Evolutionary conservation across 2,113 vertebrate species (phyloP), one percentile per base, ranked within the genome.

Genomic region (Typhlomys cinereus): DNA sequence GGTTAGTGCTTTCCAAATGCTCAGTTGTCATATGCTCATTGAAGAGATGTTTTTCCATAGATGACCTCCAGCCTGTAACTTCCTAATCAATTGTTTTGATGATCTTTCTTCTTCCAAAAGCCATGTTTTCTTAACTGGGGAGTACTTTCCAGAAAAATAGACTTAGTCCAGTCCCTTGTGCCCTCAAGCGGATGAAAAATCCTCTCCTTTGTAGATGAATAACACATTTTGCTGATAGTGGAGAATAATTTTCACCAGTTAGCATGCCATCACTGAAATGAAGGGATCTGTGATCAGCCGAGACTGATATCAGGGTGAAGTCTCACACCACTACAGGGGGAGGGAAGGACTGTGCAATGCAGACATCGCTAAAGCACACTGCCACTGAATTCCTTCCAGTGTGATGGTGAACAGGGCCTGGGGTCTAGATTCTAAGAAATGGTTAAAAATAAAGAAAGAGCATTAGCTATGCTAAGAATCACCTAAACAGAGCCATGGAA

Each of bases 111-210:
- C 61, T 52, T 7, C 7, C 41, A 15, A 31, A 6, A 25, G 21
- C 21, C 17, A 34, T 39, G 20, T 52, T 61, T 44, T 54, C 4
- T 46, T 87, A 46, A 44, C n/a, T 36, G 21, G 20, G 21, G n/a
- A n/a, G 10, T n/a, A 1, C 52, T 78, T 1, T 1, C 5, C 27
- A 2, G 10, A 62, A 62, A 25, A 9, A 6, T n/a, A 10, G 25
- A 21, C 2, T 39, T 29, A 3, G 25, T 17, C n/a, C 59, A 17
- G 64, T n/a, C 14, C 34, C 12, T 34, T 6, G 18, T 66, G 2
- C 66, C 36, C 36, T 7, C 34, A 69, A 17, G 27, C 17, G 61
- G 2, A 62, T 21, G 27, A 13, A 27, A 41, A 18, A 25, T 36
- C 9, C 3, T 15, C 21, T 67, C 14, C 2, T 27, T 13, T 67